Conservation (phyloP, 2,888 invertebrate species). For the Liopterus haemorrhoidalis region DNA sequence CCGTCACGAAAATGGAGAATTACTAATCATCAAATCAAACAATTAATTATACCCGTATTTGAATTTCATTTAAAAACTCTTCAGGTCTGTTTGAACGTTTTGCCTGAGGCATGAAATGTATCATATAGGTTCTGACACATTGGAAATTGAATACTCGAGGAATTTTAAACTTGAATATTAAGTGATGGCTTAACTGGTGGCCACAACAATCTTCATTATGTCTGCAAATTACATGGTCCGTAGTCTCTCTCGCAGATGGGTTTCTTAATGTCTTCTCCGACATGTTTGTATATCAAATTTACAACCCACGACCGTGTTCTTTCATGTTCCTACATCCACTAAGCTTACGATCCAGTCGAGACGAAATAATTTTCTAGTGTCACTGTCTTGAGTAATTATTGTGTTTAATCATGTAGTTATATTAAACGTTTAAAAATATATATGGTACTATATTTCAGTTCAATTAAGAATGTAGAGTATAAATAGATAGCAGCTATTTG, state of each 20-base stretch:
- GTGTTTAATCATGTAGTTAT: no score
- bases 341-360: no score
- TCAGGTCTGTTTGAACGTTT: constrained; percentile 4
- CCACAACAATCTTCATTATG: constrained; percentile 27
- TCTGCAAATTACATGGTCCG: constrained; percentile 26
- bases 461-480: no score
- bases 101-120: constrained; percentile 30
- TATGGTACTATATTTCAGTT: no score
- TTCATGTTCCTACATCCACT: no score
- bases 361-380: no score
- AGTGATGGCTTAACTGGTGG: constrained; percentile 33
- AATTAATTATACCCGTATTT: constrained; percentile 27
- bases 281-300: constrained; percentile 23
- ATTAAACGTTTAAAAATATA: no score
- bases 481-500: no score
- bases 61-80: constrained; percentile 21
- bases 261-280: constrained; percentile 12
- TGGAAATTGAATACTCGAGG: constrained; percentile 34
- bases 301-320: constrained; percentile 22
- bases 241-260: constrained; percentile 2
- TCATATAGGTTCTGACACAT: constrained; percentile 34
- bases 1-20: no score
- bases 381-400: no score
- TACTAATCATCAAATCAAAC: constrained; percentile 29
- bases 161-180: constrained; percentile 27